Conservation (phyloP, 2,797 vertebrate species). For the Craterocephalus amniculus region DNA sequence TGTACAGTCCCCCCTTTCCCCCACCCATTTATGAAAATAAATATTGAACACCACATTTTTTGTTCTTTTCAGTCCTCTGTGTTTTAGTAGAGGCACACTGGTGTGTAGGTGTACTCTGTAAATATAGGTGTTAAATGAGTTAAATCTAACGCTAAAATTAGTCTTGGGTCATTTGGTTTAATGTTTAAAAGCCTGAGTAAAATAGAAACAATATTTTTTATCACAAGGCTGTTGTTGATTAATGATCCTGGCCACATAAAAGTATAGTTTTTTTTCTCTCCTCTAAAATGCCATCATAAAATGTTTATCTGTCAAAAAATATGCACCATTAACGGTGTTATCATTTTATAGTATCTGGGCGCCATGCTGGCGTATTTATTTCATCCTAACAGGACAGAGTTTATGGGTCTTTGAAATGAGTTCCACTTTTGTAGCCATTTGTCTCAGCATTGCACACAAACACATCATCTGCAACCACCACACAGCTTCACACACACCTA, state of each 20-base stretch:
- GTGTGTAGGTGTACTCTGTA: constrained; percentile 22
- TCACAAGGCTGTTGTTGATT: neutral
- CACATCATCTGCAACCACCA: neutral
- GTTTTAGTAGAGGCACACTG: neutral
- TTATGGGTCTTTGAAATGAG: neutral
- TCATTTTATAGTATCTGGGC: neutral
- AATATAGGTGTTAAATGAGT: constrained; percentile 3
- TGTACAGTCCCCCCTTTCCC: too few species aligned
- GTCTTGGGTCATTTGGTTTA: neutral
- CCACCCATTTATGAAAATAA: neutral
- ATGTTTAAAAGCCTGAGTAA: neutral
- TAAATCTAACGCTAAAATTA: constrained; percentile 2
- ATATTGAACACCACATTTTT: neutral
- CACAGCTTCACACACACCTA: neutral
- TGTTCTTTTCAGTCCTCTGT: neutral
- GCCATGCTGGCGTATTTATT: neutral
- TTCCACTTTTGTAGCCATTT: neutral
- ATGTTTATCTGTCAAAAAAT: neutral
- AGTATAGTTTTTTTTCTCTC: too few species aligned
- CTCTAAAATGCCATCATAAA: neutral
- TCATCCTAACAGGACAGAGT: neutral
- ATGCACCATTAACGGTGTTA: neutral
- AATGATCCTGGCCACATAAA: neutral
- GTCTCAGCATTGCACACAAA: neutral
- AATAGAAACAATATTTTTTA: constrained; percentile 7